Conservation (phyloP, 2,797 vertebrate species). For the Trichosurus vulpecula region DNA sequence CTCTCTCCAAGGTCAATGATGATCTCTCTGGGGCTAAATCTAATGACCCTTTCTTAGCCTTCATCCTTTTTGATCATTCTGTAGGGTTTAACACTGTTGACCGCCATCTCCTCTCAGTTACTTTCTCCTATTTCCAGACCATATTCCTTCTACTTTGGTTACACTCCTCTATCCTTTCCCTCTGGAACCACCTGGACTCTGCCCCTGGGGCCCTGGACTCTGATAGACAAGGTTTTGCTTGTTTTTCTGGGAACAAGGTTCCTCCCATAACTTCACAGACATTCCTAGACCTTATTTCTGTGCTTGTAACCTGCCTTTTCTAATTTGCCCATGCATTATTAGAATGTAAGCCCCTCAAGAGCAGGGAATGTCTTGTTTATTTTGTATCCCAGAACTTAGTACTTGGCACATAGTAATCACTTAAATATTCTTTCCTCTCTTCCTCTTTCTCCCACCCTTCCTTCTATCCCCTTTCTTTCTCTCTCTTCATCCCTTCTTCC, state of each 20-base stretch:
- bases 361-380: too few species aligned
- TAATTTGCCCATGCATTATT: not conserved
- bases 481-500: not conserved
- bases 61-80: not conserved
- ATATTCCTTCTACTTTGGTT: not conserved
- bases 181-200: too few species aligned
- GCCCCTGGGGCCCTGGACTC: not conserved
- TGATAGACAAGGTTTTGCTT: not conserved
- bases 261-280: not conserved
- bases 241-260: not conserved
- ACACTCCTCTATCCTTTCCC: not conserved
- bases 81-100: not conserved
- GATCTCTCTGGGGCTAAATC: not conserved
- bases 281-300: not conserved
- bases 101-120: not conserved
- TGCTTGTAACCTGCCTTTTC: not conserved
- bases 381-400: too few species aligned
- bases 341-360: not conserved
- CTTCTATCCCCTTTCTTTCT: rapidly evolving
- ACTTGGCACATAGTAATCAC: not conserved
- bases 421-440: not conserved
- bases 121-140: not conserved
- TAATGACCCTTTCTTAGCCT: not conserved
- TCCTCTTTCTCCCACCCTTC: too few species aligned
- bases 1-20: not conserved